phyloP scores from a whole-genome alignment of 1,140 invertebrate species.

The Megalonaias nervosa region DNA sequence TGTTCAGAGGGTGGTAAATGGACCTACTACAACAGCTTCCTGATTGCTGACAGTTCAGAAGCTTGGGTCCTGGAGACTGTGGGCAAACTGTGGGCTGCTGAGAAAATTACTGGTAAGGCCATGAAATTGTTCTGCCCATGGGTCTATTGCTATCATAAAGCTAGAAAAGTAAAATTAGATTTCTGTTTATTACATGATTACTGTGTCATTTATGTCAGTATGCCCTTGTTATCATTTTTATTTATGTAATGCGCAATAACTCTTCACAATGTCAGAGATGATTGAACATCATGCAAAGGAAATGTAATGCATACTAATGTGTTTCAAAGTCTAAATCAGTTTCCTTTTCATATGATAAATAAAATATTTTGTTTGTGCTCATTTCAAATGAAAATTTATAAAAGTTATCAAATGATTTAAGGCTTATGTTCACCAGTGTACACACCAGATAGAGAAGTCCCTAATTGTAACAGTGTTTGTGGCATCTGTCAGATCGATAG shows the following conservation, averaged over 20 bases:
- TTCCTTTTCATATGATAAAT: too few relatives aligned
- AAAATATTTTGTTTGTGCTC: too few relatives aligned
- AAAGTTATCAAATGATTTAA: not conserved
- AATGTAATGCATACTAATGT: too few relatives aligned
- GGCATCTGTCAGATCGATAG: too few relatives aligned
- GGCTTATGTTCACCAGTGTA: not conserved
- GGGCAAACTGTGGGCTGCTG: constrained; percentile 79
- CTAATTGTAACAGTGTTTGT: too few relatives aligned
- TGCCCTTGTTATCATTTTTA: not conserved
- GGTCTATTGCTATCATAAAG: not conserved
- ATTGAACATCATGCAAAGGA: not conserved
- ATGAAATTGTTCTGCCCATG: not conserved
- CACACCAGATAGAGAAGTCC: too few relatives aligned
- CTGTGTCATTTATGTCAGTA: not conserved
- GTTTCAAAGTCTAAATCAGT: too few relatives aligned
- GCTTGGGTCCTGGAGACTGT: constrained; percentile 67
- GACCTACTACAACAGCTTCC: constrained; percentile 62
- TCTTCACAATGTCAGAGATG: too few relatives aligned
- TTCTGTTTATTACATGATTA: not conserved
- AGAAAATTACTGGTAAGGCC: constrained; percentile 76
- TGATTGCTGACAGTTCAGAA: constrained; percentile 59
- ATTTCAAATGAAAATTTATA: not conserved
- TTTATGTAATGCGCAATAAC: not conserved
- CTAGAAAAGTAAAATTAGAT: not conserved
- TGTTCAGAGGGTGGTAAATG: constrained; percentile 50